These are phyloP conservation scores for Haliclystus octoradiatus DNA, from an alignment of 30 jellyfish, hydroid and myxozoan species.

Conservation along the genomic window DNA sequence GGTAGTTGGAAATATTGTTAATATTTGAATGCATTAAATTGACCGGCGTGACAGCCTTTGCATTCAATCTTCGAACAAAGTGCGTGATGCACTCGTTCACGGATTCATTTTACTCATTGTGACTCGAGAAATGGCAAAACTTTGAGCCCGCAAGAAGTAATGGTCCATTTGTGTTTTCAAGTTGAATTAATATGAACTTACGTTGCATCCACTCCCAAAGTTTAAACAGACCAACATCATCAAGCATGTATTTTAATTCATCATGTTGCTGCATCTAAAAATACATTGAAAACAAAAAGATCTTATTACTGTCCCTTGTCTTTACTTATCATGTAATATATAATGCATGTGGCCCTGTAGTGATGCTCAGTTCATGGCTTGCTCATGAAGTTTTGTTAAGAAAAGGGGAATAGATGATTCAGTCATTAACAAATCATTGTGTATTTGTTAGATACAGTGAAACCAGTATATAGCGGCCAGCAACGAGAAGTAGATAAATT, in stretches of 20 bases:
- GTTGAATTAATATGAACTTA: conserved; percentile 45
- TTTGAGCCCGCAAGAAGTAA: too few species aligned
- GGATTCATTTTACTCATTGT: too few species aligned
- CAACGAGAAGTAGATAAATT: not conserved
- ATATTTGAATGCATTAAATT: too few species aligned
- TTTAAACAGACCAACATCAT: conserved; percentile 46
- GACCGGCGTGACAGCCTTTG: too few species aligned
- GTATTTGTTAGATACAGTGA: not conserved
- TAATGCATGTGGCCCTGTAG: too few species aligned
- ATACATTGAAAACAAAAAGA: not conserved
- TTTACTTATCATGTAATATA: too few species aligned
- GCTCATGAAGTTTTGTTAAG: not conserved
- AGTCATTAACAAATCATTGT: not conserved
- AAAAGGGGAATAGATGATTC: not conserved
- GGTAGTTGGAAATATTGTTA: not conserved
- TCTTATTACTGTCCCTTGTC: too few species aligned
- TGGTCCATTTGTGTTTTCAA: too few species aligned
- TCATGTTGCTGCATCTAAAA: conserved; percentile 58
- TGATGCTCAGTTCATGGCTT: too few species aligned
- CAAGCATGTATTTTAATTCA: conserved; percentile 36
- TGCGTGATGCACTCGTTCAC: too few species aligned
- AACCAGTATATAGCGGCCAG: not conserved
- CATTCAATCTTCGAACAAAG: too few species aligned
- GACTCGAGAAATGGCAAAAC: too few species aligned
- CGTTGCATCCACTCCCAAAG: conserved; percentile 84